A percentile compares a stretch with the other conserved stretches of the same genome.
phyloP scores from a whole-genome alignment of 2,888 invertebrate species.

The Papilio protenor region DNA sequence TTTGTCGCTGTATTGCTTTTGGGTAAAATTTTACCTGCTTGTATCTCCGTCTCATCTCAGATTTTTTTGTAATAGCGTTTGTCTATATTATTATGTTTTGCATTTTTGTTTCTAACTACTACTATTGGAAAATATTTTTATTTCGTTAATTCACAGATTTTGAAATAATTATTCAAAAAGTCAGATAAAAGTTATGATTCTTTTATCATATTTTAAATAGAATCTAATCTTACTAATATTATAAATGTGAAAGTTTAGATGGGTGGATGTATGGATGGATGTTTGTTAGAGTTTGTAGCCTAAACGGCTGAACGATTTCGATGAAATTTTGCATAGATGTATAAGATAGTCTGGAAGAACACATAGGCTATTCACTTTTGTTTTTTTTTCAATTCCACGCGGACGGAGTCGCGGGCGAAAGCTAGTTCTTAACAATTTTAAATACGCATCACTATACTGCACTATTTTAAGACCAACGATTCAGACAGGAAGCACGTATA shows the following conservation, averaged over 20 bases:
- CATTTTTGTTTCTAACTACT: background rate
- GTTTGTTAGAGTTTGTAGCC: no score
- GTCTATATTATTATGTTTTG: background rate
- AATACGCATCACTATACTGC: background rate
- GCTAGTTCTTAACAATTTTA: background rate
- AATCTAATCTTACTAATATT: no score
- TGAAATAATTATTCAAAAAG: no score
- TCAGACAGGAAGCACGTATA: background rate
- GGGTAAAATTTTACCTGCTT: constrained; percentile 5
- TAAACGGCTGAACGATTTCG: no score
- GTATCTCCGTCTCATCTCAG: background rate
- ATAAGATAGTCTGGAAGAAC: background rate
- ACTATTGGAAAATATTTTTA: background rate
- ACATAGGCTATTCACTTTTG: background rate
- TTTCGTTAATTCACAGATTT: background rate
- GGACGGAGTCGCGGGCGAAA: no score
- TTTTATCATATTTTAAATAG: no score
- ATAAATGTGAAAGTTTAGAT: no score
- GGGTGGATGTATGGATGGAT: no score
- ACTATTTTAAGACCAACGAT: background rate
- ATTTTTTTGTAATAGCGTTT: background rate
- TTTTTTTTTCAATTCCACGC: no score
- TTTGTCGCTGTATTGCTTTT: background rate
- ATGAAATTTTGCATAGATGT: no score
- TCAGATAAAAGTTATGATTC: no score